These are phyloP conservation scores for Melanophora roralis DNA, from an alignment of 2,888 invertebrate genomes.

Conservation along the genomic window DNA sequence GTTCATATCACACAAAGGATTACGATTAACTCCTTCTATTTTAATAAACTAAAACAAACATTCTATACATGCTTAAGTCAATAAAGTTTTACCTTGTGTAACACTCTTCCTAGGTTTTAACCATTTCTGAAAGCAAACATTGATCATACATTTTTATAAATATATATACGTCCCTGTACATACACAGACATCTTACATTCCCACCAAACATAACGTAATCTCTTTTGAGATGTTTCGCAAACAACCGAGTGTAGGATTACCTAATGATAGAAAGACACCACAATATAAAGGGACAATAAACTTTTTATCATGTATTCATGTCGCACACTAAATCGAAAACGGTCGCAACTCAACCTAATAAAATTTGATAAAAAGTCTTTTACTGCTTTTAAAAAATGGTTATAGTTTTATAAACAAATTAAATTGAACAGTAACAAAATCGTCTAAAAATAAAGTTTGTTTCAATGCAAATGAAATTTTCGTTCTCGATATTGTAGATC, in stretches of 20 bases:
- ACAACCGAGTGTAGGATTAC: constrained; percentile 53
- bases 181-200: not conserved
- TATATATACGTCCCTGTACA: not conserved
- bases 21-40: constrained; percentile 29
- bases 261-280: constrained; percentile 49
- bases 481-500: too few species aligned
- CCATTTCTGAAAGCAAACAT: not conserved
- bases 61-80: not conserved
- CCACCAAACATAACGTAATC: constrained; percentile 27
- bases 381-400: too few species aligned
- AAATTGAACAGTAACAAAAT: too few species aligned
- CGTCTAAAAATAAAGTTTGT: too few species aligned
- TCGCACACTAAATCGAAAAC: too few species aligned
- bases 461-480: too few species aligned
- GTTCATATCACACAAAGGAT: constrained; percentile 30
- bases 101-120: not conserved
- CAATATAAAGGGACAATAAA: constrained; percentile 33
- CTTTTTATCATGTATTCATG: not conserved
- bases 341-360: too few species aligned
- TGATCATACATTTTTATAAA: constrained; percentile 18
- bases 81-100: not conserved
- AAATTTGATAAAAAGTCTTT: too few species aligned
- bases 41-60: not conserved
- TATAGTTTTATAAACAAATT: too few species aligned
- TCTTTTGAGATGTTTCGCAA: constrained; percentile 51